Base-by-base conservation (phyloP, 2,113 vertebrate species). In the Archocentrus centrarchus region DNA sequence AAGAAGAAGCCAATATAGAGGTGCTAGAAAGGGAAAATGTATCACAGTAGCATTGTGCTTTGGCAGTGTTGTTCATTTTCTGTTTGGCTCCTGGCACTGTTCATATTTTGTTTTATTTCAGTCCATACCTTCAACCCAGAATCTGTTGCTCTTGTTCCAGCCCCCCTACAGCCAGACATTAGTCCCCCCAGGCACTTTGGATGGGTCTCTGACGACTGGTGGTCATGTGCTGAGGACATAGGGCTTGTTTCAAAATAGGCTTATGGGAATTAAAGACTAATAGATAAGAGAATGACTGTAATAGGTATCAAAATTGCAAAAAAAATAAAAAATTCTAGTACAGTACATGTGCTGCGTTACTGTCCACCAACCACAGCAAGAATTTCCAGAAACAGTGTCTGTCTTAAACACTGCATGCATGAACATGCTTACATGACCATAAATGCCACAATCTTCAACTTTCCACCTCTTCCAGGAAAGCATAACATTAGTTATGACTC, bases 21-120 rank as follows among this genome's bases (percentile, higher is more conserved):
- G 41, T 75, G 3, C 27, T 20, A 2, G 68, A 55, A 73, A 73
- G 68, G 47, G 68, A 73, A 55, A 55, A 35, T 73, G 27, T 0
- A 32, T 73, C 68, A 55, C 70, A 80, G 68, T 11, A 15, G 53
- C 57, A 55, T 79, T 84, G 61, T 89, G 78, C 76, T 86, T 64
- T 37, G 73, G 57, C 70, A n/a, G 11, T 7, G 60, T 77, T 79
- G 62, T 88, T 81, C 39, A 27, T 77, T 80, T 62, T 17, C 62
- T 30, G 47, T 89, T 89, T 83, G 78, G 79, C 86, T 86, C 59
- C 58, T 84, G 78, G 86, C 88, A 77, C 60, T 79, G 55, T 73
- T 77, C 59, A 9, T 86, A 50, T 90, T 91, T 88, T 37, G 24
- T 85, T 93, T 93, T 80, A 88, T 92, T 88, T 90, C 68, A 66